Base-by-base conservation (phyloP, 2,888 invertebrate genomes). In the Papilio gigon region DNA sequence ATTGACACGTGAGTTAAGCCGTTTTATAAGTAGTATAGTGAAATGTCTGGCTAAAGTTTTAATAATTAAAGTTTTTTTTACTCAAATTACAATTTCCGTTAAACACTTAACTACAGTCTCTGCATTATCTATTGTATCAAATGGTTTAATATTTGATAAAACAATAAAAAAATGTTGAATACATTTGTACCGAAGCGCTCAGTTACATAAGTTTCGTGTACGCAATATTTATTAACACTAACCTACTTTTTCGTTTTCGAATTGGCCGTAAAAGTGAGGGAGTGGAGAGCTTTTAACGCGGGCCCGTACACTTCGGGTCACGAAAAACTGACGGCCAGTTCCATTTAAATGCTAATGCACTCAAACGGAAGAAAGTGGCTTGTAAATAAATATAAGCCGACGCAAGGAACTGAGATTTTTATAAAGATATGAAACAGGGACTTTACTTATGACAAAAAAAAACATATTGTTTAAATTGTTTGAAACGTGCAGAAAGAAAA, bases 271-370 rank as follows among this genome's bases (percentile, higher is more conserved):
- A 17, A 60, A 60, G 47, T n/a, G 47, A 25, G 47, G 50, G 20
- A 60, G 60, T 40, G 25, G 33, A 60, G 37, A 50, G 20, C 50
- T 40, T 35, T 66, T 60, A 60, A 50, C 47, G 25, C 25, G 25
- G 33, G 33, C 25, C 47, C 27, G 33, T 50, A 63, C 42, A 27
- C 17, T 44, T 37, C 33, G 59, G 65, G 67, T 61, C 67, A 56
- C 56, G 42, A 50, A 62, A 56, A 62, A 44, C 56, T 56, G 33
- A 35, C 62, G 44, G 44, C 22, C 37, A 63, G 63, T 63, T 63
- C 63, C 35, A 68, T 68, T 68, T 63, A 68, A 68, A 68, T 68
- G 67, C 63, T 68, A 68, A 68, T 68, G 56, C 33, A 44, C 33
- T 56, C 25, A 17, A 56, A 56, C 35, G 42, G 53, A 56, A 62